These are phyloP conservation scores for Guaruba guarouba DNA, from an alignment of 2,113 vertebrate species.

Conservation along the genomic window DNA sequence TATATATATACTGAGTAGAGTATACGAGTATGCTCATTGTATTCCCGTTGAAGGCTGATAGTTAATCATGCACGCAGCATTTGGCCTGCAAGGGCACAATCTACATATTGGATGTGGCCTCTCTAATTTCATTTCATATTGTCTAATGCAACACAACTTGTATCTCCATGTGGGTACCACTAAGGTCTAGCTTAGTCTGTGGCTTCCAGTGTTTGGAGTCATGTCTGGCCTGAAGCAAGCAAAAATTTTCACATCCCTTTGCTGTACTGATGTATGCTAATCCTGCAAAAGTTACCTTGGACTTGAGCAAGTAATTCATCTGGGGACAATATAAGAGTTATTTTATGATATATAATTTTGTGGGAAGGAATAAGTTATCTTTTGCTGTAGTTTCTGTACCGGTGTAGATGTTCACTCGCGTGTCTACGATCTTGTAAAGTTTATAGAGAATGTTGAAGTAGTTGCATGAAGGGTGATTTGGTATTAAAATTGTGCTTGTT, in stretches of 20 bases:
- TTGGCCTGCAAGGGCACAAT: slow-evolving; percentile 20
- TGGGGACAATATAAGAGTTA: neutral
- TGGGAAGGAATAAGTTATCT: neutral
- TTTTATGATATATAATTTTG: neutral
- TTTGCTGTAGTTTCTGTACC: neutral
- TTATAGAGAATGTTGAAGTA: neutral
- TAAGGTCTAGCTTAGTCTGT: neutral
- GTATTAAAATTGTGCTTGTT: neutral
- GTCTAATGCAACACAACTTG: slow-evolving; percentile 12
- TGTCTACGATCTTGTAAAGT: neutral
- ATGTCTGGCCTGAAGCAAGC: neutral
- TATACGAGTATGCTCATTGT: neutral
- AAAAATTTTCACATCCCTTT: neutral
- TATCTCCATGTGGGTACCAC: neutral
- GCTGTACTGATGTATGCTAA: neutral
- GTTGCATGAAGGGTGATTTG: neutral
- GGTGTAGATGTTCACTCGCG: neutral
- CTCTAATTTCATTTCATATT: neutral
- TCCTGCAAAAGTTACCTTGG: neutral
- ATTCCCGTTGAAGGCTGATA: neutral
- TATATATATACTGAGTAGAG: neutral
- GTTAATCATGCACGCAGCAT: neutral
- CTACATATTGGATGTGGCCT: neutral
- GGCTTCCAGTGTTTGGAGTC: neutral
- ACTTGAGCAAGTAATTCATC: neutral